These are phyloP conservation scores for Agonopterix arenella DNA, from an alignment of 2,888 invertebrate species.

Conservation along the genomic window DNA sequence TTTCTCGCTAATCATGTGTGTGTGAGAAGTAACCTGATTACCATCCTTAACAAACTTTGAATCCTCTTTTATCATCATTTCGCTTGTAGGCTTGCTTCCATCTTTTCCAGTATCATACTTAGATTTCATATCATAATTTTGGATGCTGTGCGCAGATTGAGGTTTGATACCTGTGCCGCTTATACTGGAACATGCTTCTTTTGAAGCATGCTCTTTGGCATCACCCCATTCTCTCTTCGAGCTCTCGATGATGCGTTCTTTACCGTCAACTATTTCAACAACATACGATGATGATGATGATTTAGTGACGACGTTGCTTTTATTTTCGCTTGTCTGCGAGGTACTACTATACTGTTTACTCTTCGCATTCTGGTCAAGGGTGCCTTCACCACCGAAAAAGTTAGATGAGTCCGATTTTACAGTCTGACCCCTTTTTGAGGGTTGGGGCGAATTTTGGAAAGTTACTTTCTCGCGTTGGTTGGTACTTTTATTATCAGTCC, in stretches of 20 bases:
- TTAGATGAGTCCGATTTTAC: constrained; percentile 50
- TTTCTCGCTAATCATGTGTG: constrained; percentile 56
- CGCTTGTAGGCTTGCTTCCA: constrained; percentile 60
- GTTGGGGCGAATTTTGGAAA: constrained; percentile 39
- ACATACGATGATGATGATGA: constrained; percentile 80
- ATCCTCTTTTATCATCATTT: constrained; percentile 52
- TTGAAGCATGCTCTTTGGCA: constrained; percentile 57
- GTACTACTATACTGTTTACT: constrained; percentile 55
- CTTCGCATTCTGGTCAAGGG: constrained; percentile 45
- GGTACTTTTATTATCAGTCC: constrained; percentile 35
- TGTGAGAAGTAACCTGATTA: constrained; percentile 53
- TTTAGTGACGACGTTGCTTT: constrained; percentile 74
- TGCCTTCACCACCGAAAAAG: constrained; percentile 58
- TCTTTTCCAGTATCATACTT: constrained; percentile 76
- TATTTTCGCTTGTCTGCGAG: constrained; percentile 67
- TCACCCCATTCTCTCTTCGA: constrained; percentile 78
- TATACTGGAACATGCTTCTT: constrained; percentile 71
- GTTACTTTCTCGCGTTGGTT: constrained; percentile 48
- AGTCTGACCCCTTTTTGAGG: constrained; percentile 40
- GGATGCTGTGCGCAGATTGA: constrained; percentile 70
- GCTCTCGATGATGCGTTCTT: constrained; percentile 78
- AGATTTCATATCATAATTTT: constrained; percentile 72
- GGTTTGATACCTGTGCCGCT: constrained; percentile 77
- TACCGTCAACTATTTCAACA: constrained; percentile 80
- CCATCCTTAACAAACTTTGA: constrained; percentile 62